Base-by-base conservation (phyloP, 1,140 invertebrate genomes). In the Platyscapa corneri region DNA sequence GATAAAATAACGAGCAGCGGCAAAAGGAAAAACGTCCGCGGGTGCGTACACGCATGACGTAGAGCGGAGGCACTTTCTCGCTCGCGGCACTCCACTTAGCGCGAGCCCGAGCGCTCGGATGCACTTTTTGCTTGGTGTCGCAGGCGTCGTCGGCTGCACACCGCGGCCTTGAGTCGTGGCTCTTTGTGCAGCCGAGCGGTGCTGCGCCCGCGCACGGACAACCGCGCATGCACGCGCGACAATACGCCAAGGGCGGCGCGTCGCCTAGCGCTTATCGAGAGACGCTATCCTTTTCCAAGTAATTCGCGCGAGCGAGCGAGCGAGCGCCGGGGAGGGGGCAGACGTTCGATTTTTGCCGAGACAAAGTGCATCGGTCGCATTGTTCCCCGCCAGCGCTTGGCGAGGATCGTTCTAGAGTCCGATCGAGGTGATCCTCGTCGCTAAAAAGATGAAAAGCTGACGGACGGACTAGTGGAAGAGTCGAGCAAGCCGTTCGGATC, bases 91-190 rank as follows among this genome's bases (percentile, higher is more conserved):
- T 53, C 46, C 30, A 14, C 27, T 60, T 10, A 53, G 27, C 65
- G 42, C 42, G 42, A 46, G 27, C 65, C n/a, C n/a, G n/a, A n/a
- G n/a, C 7, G 46, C n/a, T 37, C 46, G 60, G 60, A 76, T 76
- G 82, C 75, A 89, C 87, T 90, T 88, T 89, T 89, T 88, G 88
- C 88, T 88, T 88, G 88, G 87, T 83, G 84, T 89, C 91, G 91
- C 92, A 92, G 70, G 18, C 23, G 34, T 74, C 74, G 39, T 10
- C 27, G 42, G 5, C 23, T n/a, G 27, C 34, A 12, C 86, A n/a
- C n/a, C 85, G 86, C 89, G 92, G 91, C 92, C 92, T 93, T 93
- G 92, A 92, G 90, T 16, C 90, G 90, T 87, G 92, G 90, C 91
- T 93, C 92, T 93, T 93, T 93, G 92, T 93, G 92, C 91, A 88